A percentile compares a stretch with the other conserved stretches of the same genome.
Evolutionary conservation across 2,888 invertebrate species (phyloP).

Genomic region (Diadegma fenestrale): DNA sequence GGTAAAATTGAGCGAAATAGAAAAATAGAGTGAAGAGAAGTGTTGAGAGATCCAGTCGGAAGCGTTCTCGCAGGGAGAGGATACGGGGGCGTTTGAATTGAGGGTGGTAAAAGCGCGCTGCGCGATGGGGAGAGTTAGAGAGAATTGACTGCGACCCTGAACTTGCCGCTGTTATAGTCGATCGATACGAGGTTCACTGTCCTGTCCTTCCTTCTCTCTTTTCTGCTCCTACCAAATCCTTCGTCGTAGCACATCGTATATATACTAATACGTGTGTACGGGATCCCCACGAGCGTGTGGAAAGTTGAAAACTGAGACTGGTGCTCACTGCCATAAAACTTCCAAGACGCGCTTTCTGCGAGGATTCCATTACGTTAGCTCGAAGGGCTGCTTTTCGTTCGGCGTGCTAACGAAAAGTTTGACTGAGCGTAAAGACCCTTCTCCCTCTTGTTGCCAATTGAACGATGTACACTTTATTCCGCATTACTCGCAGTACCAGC

Average conservation of each 20-base stretch:
- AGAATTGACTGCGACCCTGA: conserved; percentile 67
- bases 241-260: conserved; percentile 39
- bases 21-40: conserved; percentile 58
- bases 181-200: conserved; percentile 83
- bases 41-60: conserved; percentile 50
- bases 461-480: conserved; percentile 50
- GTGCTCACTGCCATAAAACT: conserved; percentile 73
- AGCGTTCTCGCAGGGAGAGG: conserved; percentile 51
- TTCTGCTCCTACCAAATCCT: conserved; percentile 62
- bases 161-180: conserved; percentile 65
- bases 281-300: conserved; percentile 51
- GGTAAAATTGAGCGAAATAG: conserved; percentile 64
- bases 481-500: conserved; percentile 16
- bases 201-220: conserved; percentile 70
- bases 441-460: conserved; percentile 64
- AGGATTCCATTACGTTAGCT: conserved; percentile 80
- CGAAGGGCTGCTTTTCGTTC: conserved; percentile 73
- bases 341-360: conserved; percentile 78
- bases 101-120: conserved; percentile 61
- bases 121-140: conserved; percentile 42
- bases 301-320: conserved; percentile 52
- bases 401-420: conserved; percentile 80
- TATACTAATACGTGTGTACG: conserved; percentile 41
- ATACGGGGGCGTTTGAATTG: conserved; percentile 47
- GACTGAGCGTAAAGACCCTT: conserved; percentile 78